Base-by-base conservation (phyloP, 2,113 vertebrate genomes). In the Pterocles gutturalis region DNA sequence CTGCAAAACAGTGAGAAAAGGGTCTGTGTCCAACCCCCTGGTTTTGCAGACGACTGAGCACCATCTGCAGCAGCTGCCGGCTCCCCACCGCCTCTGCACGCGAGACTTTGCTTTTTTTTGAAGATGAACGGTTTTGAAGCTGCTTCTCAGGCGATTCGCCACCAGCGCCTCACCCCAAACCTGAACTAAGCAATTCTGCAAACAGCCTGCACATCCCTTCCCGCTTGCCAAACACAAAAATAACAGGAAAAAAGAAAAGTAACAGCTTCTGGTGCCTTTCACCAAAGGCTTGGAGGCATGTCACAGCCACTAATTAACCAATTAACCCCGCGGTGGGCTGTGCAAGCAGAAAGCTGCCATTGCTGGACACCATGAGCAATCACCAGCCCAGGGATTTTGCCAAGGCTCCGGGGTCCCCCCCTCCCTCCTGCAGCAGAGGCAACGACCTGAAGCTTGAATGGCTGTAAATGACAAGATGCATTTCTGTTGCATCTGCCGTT, bases 211-310 rank as follows among this genome's bases (percentile, higher is more conserved):
- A 1, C 20, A 33, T 22, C 18, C 14, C 10, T 34, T 49, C 26
- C 4, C 70, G 1, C 55, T 41, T 69, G 48, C 53, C 69, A 66
- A 25, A 19, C 26, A 11, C n/a, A 20, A 54, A 38, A 34, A 33
- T 5, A 49, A 6, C 0, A 13, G 29, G 31, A 45, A 0, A 9
- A 33, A 66, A 26, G 17, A 41, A 21, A 11, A 46, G 48, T 5
- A 55, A 10, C 1, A 5, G 31, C 4, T 49, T 29, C 17, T 3
- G 3, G 43, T 43, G 60, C 60, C n/a, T 36, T 34, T 18, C 29
- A 33, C 43, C 25, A 17, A 51, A 41, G 20, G 53, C 55, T 22
- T 7, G 0, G 5, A 64, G 34, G 48, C 29, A 16, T 1, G 7
- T 48, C 65, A 34, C 28, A 58, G 13, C 28, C 26, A 22, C 33